Evolutionary conservation across 2,113 vertebrate species (phyloP), one percentile per base, ranked within the genome.

Genomic region (Oophaga pumilio): DNA sequence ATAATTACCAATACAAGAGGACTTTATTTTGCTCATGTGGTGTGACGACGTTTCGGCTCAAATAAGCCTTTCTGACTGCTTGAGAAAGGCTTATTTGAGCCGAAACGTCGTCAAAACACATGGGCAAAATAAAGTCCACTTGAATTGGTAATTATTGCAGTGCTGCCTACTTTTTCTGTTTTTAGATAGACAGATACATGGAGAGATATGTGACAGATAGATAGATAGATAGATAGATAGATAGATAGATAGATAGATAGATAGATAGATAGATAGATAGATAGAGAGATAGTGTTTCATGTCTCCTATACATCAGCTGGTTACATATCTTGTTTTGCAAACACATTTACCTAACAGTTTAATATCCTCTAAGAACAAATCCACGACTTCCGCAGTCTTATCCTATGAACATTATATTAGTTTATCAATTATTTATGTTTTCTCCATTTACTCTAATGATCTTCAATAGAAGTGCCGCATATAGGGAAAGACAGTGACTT

Each of bases 211-310:
- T 56, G 14, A 4, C 1, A 53, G 20, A 52, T 53, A 26, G 76
- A 57, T 26, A 79, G 11, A 14, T 56, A 43, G n/a, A 18, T n/a
- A 64, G 60, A 74, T 74, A 74, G 71, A 74, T 18, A 74, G 71
- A 74, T 74, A 49, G 71, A 74, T 74, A 74, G 33, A 74, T 49
- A 50, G 33, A 74, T 74, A 69, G 3, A 8, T 56, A 33, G 24
- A 33, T 69, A 68, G 62, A 64, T 64, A 64, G 62, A 64, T 64
- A 64, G 62, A 64, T 64, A 64, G 62, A 64, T 68, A 68, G 69
- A 73, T 43, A 73, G 69, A 73, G 43, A 71, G 68, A 71, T 33
- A 71, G 6, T 15, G 1, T 78, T n/a, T 20, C 18, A 20, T n/a
- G 28, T n/a, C 50, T 59, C 59, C 53, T 6, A 11, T n/a, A 49